phyloP scores from a whole-genome alignment of 2,797 vertebrate genomes.

The Typhlichthys eigenmanni region DNA sequence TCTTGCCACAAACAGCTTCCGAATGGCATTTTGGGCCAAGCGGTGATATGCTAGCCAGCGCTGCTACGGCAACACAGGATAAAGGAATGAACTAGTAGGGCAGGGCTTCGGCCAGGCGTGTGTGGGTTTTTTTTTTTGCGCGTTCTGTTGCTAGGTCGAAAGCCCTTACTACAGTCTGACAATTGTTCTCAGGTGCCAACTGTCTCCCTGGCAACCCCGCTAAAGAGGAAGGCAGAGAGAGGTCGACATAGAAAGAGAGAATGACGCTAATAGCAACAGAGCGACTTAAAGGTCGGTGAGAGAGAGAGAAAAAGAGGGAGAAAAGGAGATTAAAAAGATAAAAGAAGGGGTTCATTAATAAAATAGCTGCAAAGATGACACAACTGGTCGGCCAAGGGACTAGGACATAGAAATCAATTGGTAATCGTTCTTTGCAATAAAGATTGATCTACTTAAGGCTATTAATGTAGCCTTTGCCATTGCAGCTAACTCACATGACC shows the following conservation, averaged over 20 bases:
- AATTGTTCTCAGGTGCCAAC: constrained; percentile 51
- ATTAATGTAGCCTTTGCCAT: not conserved
- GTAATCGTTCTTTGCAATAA: constrained; percentile 6
- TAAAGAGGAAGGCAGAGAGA: constrained; percentile 21
- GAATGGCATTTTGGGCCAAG: constrained; percentile 14
- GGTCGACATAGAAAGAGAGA: not conserved
- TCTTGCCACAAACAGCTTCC: constrained; percentile 7
- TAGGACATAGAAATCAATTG: constrained; percentile 3
- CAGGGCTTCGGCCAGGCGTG: constrained; percentile 18
- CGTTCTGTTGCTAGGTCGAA: constrained; percentile 22
- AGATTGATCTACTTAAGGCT: constrained; percentile 7
- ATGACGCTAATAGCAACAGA: not conserved
- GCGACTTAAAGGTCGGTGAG: not conserved
- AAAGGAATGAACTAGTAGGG: constrained; percentile 33
- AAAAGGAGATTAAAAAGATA: constrained; percentile 7
- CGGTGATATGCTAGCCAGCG: constrained; percentile 19
- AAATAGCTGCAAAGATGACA: not conserved
- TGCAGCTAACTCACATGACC: not conserved
- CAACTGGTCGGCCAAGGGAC: constrained; percentile 2
- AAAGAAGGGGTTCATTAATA: constrained; percentile 1
- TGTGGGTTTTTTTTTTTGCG: constrained; percentile 1
- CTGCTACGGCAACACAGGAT: constrained; percentile 18
- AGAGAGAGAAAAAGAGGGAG: not conserved
- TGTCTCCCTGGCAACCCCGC: constrained; percentile 50
- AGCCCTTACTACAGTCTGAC: constrained; percentile 43